Evolutionary conservation across 2,113 vertebrate species (phyloP).

Genomic region (Todiramphus chloris): DNA sequence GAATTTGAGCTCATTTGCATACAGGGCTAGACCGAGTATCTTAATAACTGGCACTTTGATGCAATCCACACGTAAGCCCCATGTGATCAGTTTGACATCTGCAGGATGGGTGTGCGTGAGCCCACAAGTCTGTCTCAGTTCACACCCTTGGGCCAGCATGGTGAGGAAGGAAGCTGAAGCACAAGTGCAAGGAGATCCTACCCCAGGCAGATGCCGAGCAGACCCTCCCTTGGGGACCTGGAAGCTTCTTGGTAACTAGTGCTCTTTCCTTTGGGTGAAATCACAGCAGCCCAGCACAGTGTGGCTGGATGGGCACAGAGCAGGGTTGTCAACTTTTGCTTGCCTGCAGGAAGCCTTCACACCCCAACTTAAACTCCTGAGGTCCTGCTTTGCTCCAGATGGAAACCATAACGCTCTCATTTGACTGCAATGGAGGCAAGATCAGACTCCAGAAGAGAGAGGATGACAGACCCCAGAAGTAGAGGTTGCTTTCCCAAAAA

Average conservation of each 20-base stretch:
- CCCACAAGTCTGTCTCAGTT: not conserved
- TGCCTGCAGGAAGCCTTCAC: not conserved
- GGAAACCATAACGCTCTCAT: not conserved
- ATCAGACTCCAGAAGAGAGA: not conserved
- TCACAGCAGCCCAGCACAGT: not conserved
- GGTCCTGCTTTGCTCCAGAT: not conserved
- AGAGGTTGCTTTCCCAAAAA: not conserved
- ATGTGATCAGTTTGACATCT: not conserved
- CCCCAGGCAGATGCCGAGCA: not conserved
- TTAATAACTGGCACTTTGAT: not conserved
- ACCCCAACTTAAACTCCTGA: not conserved
- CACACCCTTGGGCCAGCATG: not conserved
- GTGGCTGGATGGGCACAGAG: not conserved
- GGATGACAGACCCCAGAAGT: not conserved
- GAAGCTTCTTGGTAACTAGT: no score
- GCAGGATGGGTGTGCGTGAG: not conserved
- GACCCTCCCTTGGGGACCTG: not conserved
- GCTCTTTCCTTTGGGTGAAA: not conserved
- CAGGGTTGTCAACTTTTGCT: not conserved
- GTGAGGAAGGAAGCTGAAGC: not conserved
- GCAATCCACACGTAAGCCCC: not conserved
- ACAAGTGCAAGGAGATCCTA: not conserved
- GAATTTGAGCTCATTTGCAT: not conserved
- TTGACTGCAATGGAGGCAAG: not conserved
- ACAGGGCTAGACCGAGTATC: not conserved